Conservation (phyloP, 2,797 vertebrate genomes). For the Schizopygopsis malacanthus region DNA sequence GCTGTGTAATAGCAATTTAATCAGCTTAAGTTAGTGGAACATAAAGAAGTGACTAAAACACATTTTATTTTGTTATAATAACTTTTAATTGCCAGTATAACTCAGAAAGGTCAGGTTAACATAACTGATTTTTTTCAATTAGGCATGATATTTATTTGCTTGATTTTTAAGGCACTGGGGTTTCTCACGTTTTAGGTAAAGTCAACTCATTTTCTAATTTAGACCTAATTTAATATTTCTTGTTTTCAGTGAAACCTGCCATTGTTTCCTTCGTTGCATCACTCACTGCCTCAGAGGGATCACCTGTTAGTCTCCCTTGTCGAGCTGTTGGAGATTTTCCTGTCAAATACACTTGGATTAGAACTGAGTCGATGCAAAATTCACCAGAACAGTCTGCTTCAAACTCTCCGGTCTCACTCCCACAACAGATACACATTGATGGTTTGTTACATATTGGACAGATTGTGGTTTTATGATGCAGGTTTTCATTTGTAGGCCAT, state of each 20-base stretch:
- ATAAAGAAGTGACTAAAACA: not conserved
- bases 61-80: not conserved
- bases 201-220: not conserved
- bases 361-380: conserved; percentile 11
- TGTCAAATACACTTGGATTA: conserved; percentile 77
- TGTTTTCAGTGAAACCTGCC: conserved; percentile 74
- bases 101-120: not conserved
- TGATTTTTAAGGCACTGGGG: not conserved
- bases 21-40: not conserved
- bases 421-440: conserved; percentile 56
- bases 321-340: conserved; percentile 74
- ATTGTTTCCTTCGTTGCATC: conserved; percentile 69
- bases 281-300: conserved; percentile 66
- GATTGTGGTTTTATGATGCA: not conserved
- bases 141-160: not conserved
- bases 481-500: not conserved
- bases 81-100: not conserved
- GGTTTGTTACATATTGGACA: conserved; percentile 63
- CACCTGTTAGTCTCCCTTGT: conserved; percentile 71
- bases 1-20: not conserved
- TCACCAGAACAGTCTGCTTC: not conserved
- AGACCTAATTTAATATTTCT: not conserved
- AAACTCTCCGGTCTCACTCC: conserved; percentile 46
- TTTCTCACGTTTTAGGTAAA: not conserved
- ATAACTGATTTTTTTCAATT: not conserved